phyloP scores from a whole-genome alignment of 2,797 vertebrate genomes.

The Otolemur crassicaudatus region DNA sequence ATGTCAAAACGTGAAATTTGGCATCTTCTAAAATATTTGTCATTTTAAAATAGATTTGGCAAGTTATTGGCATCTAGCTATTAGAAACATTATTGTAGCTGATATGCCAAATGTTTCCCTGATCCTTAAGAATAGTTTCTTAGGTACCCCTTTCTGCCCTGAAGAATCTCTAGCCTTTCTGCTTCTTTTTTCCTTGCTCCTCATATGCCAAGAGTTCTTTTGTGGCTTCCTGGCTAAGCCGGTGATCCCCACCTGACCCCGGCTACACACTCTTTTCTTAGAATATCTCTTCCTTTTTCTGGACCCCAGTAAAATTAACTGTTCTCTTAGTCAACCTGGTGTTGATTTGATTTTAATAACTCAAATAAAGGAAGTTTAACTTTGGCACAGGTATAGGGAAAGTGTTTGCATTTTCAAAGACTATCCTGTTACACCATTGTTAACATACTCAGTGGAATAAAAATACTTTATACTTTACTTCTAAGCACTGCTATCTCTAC shows the following conservation, averaged over 20 bases:
- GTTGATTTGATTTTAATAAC: constrained; percentile 26
- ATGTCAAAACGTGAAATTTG: neutral
- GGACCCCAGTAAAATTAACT: neutral
- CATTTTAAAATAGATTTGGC: neutral
- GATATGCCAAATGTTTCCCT: neutral
- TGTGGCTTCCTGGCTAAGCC: neutral
- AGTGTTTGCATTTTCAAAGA: constrained; percentile 35
- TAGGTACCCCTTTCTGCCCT: neutral
- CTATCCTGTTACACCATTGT: neutral
- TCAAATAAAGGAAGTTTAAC: neutral
- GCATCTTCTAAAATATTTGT: neutral
- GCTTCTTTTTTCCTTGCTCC: neutral
- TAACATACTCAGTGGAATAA: neutral
- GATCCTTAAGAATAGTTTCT: neutral
- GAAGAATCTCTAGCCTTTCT: neutral
- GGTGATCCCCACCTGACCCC: neutral
- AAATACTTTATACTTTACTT: constrained; percentile 20
- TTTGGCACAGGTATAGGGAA: neutral
- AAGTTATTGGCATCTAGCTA: neutral
- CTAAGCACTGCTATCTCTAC: neutral
- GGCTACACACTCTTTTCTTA: neutral
- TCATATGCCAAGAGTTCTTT: neutral
- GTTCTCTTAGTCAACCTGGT: neutral
- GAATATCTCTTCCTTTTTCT: constrained; percentile 20
- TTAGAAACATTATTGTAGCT: neutral